Percentiles rank a stretch among this genome's conserved stretches.
These are phyloP conservation scores for Rhyacophila evoluta DNA, from an alignment of 2,888 invertebrate species.

Conservation along the genomic window DNA sequence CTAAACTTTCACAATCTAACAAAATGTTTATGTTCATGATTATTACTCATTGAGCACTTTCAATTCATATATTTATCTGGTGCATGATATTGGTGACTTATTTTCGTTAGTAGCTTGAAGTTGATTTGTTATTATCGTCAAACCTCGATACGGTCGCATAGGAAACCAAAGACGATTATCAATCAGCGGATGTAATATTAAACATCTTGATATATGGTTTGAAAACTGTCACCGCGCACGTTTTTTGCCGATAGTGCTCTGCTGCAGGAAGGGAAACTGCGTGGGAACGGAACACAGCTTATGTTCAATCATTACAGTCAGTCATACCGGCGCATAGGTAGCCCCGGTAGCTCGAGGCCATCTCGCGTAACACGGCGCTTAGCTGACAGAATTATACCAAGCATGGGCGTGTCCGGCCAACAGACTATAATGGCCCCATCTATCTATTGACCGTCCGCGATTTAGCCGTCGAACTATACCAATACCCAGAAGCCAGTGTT, in stretches of 20 bases:
- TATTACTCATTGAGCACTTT: too few species aligned
- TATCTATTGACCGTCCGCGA: slow-evolving; percentile 27
- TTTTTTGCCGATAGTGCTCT: slow-evolving; percentile 43
- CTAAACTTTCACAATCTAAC: too few species aligned
- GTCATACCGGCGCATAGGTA: slow-evolving; percentile 3
- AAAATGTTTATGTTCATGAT: too few species aligned
- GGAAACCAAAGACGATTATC: background rate
- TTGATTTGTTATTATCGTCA: too few species aligned
- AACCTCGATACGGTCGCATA: background rate
- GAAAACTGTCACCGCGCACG: background rate
- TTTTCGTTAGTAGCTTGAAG: too few species aligned
- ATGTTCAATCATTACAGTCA: background rate
- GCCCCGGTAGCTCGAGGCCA: slow-evolving; percentile 31
- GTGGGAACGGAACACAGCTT: slow-evolving; percentile 45
- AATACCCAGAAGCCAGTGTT: background rate
- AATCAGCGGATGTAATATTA: background rate
- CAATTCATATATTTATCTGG: too few species aligned
- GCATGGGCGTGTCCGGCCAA: background rate
- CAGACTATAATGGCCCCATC: slow-evolving; percentile 25
- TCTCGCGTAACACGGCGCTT: slow-evolving; percentile 42
- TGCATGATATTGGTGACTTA: too few species aligned
- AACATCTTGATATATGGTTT: background rate
- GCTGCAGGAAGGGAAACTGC: slow-evolving; percentile 40
- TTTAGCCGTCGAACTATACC: slow-evolving; percentile 25
- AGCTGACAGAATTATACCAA: slow-evolving; percentile 25